A percentile compares a stretch with the other conserved stretches of the same genome.
Conservation (phyloP, 2,113 vertebrate genomes). For the Crotalus tigris region DNA sequence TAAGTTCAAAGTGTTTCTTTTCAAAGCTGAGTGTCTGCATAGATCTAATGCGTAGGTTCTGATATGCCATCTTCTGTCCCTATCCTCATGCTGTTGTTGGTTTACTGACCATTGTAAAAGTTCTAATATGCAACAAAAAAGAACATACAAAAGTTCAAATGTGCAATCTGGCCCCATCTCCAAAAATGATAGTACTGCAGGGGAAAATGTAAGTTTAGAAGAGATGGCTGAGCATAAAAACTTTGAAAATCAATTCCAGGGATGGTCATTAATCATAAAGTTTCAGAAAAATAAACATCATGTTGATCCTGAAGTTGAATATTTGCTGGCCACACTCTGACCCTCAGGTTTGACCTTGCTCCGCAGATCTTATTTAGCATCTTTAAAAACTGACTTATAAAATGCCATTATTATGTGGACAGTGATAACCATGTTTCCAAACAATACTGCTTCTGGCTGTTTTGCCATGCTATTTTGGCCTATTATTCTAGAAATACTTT, state of each 20-base stretch:
- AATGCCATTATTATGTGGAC: neutral
- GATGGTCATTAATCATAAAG: neutral
- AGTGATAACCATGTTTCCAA: constrained; percentile 32
- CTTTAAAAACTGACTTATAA: constrained; percentile 5
- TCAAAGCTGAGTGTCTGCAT: neutral
- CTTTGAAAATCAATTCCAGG: neutral
- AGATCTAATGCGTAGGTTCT: neutral
- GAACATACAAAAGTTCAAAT: too few relatives aligned
- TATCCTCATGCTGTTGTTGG: neutral
- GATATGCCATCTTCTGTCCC: neutral
- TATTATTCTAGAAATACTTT: constrained; percentile 20
- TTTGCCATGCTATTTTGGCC: constrained; percentile 10
- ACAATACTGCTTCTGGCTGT: neutral
- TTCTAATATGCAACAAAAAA: neutral
- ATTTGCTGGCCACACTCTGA: neutral
- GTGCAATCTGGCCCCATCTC: neutral
- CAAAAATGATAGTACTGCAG: neutral
- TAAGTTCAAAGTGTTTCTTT: neutral
- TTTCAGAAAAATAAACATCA: neutral
- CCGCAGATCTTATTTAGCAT: neutral
- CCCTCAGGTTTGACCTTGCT: neutral
- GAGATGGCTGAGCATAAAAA: neutral
- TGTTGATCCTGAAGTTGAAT: neutral
- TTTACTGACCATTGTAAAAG: neutral
- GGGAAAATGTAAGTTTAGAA: neutral